A percentile compares a stretch with the other conserved stretches of the same genome.
Conservation (phyloP, 2,888 invertebrate species). For the Poecilus cupreus region DNA sequence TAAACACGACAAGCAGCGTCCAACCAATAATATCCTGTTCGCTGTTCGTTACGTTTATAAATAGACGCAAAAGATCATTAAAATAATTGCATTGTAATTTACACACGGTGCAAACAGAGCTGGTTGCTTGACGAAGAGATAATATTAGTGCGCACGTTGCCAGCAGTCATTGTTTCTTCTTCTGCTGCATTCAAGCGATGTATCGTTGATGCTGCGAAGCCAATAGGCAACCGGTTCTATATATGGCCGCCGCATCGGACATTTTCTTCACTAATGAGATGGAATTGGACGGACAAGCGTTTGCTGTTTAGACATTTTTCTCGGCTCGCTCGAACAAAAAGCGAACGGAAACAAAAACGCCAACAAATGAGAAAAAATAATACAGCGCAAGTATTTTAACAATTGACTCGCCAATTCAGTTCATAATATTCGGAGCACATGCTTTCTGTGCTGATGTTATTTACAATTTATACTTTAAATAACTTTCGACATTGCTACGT, state of each 20-base stretch:
- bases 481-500: no score
- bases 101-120: constrained; percentile 51
- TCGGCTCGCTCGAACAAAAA: constrained; percentile 55
- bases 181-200: background rate
- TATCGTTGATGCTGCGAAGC: background rate
- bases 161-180: constrained; percentile 53
- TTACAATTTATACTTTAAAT: no score
- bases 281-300: constrained; percentile 73
- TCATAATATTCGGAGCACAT: constrained; percentile 51
- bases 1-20: constrained; percentile 43
- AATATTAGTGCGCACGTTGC: constrained; percentile 37
- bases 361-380: constrained; percentile 45
- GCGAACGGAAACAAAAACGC: constrained; percentile 47
- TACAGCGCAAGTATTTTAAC: constrained; percentile 45
- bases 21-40: constrained; percentile 44
- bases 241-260: constrained; percentile 69
- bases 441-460: background rate
- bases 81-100: constrained; percentile 58
- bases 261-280: constrained; percentile 74
- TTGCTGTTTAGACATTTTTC: constrained; percentile 62
- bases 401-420: constrained; percentile 37
- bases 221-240: constrained; percentile 70
- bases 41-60: constrained; percentile 47
- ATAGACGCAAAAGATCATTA: constrained; percentile 55
- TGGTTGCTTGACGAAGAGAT: constrained; percentile 49